These are phyloP conservation scores for Hylaeus volcanicus DNA, from an alignment of 1,140 invertebrate species.

Conservation along the genomic window DNA sequence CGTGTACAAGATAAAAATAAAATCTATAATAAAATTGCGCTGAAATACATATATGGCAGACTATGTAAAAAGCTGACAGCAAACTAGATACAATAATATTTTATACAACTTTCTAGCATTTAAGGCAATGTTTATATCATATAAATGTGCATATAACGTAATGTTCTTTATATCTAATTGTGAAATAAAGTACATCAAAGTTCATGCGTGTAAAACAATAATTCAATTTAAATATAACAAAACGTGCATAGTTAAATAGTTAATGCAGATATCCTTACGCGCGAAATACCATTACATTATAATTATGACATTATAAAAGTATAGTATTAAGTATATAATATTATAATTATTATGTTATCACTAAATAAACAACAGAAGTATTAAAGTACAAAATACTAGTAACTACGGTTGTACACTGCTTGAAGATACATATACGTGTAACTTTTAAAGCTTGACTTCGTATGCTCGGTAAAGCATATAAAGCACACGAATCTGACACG, in stretches of 20 bases:
- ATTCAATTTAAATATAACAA: slow-evolving; percentile 33
- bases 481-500: neutral
- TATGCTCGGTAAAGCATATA: neutral
- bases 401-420: slow-evolving; percentile 66
- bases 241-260: slow-evolving; percentile 41
- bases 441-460: slow-evolving; percentile 34
- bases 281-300: slow-evolving; percentile 20
- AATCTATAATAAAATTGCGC: slow-evolving; percentile 5
- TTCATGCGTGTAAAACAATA: slow-evolving; percentile 48
- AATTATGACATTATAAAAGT: slow-evolving; percentile 40
- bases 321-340: slow-evolving; percentile 58
- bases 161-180: slow-evolving; percentile 23
- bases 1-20: slow-evolving; percentile 33
- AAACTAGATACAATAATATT: slow-evolving; percentile 49
- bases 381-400: slow-evolving; percentile 63
- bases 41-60: slow-evolving; percentile 23
- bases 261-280: slow-evolving; percentile 13
- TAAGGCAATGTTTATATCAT: slow-evolving; percentile 46
- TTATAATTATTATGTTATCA: slow-evolving; percentile 44
- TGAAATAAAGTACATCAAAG: slow-evolving; percentile 46
- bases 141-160: slow-evolving; percentile 40
- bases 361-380: slow-evolving; percentile 55
- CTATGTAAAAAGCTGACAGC: slow-evolving; percentile 23
- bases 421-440: slow-evolving; percentile 46
- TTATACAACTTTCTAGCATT: slow-evolving; percentile 55